Conservation (phyloP, 2,797 vertebrate species). For the Chrysocyon brachyurus region DNA sequence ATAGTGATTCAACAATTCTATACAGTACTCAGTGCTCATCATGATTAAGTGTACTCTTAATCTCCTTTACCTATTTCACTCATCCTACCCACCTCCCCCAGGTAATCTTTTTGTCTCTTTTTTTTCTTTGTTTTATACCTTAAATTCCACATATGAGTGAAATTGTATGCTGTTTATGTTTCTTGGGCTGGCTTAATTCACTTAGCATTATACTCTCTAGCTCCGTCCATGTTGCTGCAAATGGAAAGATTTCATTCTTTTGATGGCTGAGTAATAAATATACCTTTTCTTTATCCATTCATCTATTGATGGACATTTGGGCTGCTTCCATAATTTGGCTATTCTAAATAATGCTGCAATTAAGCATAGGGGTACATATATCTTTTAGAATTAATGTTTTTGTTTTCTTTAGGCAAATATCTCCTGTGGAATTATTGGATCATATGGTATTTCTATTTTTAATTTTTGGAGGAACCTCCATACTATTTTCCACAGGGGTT, state of each 20-base stretch:
- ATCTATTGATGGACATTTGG: neutral
- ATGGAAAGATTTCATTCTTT: neutral
- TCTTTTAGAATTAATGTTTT: neutral
- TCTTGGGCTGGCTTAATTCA: neutral
- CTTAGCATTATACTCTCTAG: neutral
- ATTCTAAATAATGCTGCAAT: neutral
- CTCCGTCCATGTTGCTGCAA: neutral
- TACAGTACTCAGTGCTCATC: neutral
- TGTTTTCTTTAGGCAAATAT: neutral
- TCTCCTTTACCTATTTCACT: neutral
- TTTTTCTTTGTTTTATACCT: neutral
- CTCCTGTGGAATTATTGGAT: neutral
- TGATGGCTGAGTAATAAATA: neutral
- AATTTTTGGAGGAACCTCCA: neutral
- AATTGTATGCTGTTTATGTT: neutral
- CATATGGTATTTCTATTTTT: neutral
- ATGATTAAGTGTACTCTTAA: neutral
- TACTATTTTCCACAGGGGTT: neutral
- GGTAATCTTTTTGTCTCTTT: neutral
- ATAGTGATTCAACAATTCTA: neutral
- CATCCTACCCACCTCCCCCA: neutral
- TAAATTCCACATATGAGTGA: neutral
- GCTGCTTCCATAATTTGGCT: neutral
- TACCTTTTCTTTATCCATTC: neutral
- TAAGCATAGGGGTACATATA: neutral